Conservation (phyloP, 1,140 invertebrate genomes). For the Cotesia chilonis region DNA sequence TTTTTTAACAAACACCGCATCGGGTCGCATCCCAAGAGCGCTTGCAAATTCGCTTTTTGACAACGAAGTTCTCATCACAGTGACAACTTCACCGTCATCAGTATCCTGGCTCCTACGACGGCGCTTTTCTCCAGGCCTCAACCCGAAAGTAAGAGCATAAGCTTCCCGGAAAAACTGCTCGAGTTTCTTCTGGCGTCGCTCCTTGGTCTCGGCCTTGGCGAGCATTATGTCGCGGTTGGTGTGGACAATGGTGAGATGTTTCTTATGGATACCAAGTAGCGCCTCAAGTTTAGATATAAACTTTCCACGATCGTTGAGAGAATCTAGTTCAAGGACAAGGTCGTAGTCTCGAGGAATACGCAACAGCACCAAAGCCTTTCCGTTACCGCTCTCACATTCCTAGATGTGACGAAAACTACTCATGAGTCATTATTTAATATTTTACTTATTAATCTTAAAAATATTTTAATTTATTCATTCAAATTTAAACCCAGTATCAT, state of each 20-base stretch:
- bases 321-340: constrained; percentile 93
- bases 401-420: constrained; percentile 48
- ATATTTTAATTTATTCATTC: background rate
- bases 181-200: constrained; percentile 89
- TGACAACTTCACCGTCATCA: constrained; percentile 84
- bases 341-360: constrained; percentile 94
- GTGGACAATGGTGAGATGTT: constrained; percentile 73
- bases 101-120: constrained; percentile 75
- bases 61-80: constrained; percentile 92
- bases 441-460: background rate
- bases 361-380: constrained; percentile 84
- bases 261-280: constrained; percentile 84
- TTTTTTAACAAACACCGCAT: constrained; percentile 97
- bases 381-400: constrained; percentile 78
- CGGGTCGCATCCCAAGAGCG: constrained; percentile 94
- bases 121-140: constrained; percentile 76
- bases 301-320: constrained; percentile 80
- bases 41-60: constrained; percentile 97
- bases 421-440: constrained; percentile 4
- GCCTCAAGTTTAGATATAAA: constrained; percentile 91
- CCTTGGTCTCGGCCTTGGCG: constrained; percentile 93
- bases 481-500: too few relatives aligned
- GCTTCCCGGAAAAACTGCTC: constrained; percentile 99
- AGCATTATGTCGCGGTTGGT: constrained; percentile 85
- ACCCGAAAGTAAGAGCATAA: constrained; percentile 92